These are phyloP conservation scores for Tylochromis polylepis DNA, from an alignment of 2,113 vertebrate species.

Conservation along the genomic window DNA sequence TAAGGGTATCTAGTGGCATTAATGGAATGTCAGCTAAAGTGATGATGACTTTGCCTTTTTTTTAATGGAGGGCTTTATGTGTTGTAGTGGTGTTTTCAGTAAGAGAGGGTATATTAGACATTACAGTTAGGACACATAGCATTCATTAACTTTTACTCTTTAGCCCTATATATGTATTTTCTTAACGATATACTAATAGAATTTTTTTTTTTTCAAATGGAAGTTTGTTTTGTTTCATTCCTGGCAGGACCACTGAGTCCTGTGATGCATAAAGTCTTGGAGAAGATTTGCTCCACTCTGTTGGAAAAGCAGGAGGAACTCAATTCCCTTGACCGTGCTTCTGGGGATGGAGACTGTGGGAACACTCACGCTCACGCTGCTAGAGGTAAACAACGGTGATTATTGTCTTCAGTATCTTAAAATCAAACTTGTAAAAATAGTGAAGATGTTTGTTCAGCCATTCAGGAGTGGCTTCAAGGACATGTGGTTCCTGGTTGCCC, in stretches of 20 bases:
- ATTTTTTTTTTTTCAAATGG: background rate
- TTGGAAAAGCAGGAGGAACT: slow-evolving; percentile 78
- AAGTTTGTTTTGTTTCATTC: background rate
- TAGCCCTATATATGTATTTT: background rate
- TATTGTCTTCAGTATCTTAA: background rate
- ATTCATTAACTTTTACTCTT: background rate
- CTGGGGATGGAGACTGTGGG: slow-evolving; percentile 91
- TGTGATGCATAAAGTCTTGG: slow-evolving; percentile 53
- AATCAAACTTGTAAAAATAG: background rate
- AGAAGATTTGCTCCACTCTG: slow-evolving; percentile 74
- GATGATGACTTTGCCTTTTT: fast-evolving
- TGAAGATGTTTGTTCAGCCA: slow-evolving; percentile 65
- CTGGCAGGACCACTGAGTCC: slow-evolving; percentile 58
- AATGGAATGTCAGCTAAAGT: background rate
- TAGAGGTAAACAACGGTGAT: slow-evolving; percentile 66
- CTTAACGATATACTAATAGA: background rate
- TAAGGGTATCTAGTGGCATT: fast-evolving
- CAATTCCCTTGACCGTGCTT: slow-evolving; percentile 84
- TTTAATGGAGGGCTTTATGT: background rate
- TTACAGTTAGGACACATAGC: background rate
- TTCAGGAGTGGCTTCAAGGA: slow-evolving; percentile 78
- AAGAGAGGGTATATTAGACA: background rate
- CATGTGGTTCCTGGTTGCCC: slow-evolving; percentile 68
- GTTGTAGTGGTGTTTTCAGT: background rate
- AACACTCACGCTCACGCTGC: slow-evolving; percentile 86